phyloP scores from a whole-genome alignment of 2,113 vertebrate species.

The Pteropus alecto region DNA sequence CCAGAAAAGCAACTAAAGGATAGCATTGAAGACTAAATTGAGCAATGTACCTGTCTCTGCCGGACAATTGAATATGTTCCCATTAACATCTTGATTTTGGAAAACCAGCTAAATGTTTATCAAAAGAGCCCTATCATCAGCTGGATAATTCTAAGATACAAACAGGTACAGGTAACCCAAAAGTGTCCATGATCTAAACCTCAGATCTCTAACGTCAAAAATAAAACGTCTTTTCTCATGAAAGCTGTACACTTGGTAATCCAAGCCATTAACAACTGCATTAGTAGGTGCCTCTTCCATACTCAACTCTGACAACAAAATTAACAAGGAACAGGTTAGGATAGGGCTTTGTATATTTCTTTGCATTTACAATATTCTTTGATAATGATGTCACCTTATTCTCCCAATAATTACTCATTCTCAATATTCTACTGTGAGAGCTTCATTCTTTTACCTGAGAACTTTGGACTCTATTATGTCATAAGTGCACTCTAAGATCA shows the following conservation, averaged over 20 bases:
- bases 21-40: not conserved
- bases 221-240: not conserved
- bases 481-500: not conserved
- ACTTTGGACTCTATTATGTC: not conserved
- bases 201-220: not conserved
- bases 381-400: not conserved
- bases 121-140: not conserved
- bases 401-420: not conserved
- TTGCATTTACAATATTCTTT: constrained; percentile 4
- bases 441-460: not conserved
- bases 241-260: not conserved
- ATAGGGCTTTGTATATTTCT: not conserved
- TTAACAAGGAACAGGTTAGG: not conserved
- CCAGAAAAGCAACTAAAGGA: not conserved
- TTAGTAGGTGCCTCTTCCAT: not conserved
- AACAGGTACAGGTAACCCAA: not conserved
- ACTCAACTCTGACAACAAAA: not conserved
- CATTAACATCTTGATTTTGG: constrained; percentile 15
- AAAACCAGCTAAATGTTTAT: not conserved
- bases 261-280: not conserved
- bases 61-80: not conserved
- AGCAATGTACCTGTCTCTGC: not conserved
- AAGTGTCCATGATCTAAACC: not conserved
- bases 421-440: not conserved
- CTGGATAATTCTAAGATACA: not conserved